Percentiles rank a stretch among this genome's conserved stretches.
phyloP scores from a whole-genome alignment of 1,140 invertebrate species.

The Drosophila pseudoananassae region DNA sequence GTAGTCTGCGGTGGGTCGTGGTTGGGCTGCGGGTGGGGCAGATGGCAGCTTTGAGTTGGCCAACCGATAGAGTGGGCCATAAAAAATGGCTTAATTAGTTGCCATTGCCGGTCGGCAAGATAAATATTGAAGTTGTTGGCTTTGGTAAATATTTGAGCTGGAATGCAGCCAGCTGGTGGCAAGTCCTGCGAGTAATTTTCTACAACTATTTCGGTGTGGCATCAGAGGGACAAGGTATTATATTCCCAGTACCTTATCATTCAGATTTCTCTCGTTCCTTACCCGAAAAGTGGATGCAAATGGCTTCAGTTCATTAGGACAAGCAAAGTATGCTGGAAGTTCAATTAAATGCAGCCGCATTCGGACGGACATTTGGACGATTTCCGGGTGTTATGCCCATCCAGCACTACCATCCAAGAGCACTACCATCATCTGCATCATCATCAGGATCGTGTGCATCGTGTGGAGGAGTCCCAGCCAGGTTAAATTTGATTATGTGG shows the following conservation, averaged over 20 bases:
- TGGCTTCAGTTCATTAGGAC: conserved; percentile 29
- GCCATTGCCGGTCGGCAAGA: conserved; percentile 38
- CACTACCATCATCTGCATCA: not conserved
- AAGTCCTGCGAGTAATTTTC: conserved; percentile 23
- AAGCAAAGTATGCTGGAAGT: conserved; percentile 28
- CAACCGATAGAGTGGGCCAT: conserved; percentile 51
- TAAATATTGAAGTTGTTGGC: conserved; percentile 48
- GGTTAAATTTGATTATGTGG: conserved; percentile 75
- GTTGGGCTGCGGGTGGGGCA: not conserved
- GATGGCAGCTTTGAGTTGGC: conserved; percentile 27
- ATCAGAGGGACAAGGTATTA: not conserved
- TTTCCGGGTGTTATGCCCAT: conserved; percentile 4
- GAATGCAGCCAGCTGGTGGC: conserved; percentile 12
- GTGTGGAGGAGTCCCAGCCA: conserved; percentile 35
- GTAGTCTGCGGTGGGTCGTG: conserved; percentile 27
- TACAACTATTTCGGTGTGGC: not conserved
- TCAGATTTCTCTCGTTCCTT: not conserved
- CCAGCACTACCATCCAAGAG: conserved; percentile 15
- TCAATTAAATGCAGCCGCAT: conserved; percentile 63
- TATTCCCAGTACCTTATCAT: not conserved
- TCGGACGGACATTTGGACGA: conserved; percentile 21
- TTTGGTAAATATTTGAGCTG: conserved; percentile 57
- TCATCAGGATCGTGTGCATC: conserved; percentile 7
- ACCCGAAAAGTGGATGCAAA: conserved; percentile 32
- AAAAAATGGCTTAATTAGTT: conserved; percentile 74